These are phyloP conservation scores for Prinia subflava DNA, from an alignment of 2,113 vertebrate species.

Conservation along the genomic window DNA sequence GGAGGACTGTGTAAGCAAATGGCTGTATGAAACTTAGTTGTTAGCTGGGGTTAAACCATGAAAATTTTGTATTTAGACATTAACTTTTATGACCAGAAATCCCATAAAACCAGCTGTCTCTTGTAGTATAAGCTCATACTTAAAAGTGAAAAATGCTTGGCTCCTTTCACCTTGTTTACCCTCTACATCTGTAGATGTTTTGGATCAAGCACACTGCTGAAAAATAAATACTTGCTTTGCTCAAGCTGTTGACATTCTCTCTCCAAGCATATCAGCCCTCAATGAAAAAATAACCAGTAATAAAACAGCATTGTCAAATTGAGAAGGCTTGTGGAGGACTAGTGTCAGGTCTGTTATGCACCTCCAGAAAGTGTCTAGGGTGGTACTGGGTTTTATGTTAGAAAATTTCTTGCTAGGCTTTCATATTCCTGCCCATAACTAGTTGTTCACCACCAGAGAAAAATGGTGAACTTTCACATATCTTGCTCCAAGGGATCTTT, in stretches of 20 bases:
- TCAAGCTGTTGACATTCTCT: neutral
- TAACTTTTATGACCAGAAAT: conserved; percentile 26
- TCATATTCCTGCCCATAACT: neutral
- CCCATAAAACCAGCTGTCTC: neutral
- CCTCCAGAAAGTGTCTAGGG: neutral
- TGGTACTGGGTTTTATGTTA: neutral
- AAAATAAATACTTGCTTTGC: neutral
- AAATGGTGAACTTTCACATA: neutral
- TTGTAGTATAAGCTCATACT: neutral
- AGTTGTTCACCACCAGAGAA: neutral
- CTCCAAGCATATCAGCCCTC: neutral
- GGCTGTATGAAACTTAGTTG: neutral
- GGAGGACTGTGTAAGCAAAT: neutral
- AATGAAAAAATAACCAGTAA: neutral
- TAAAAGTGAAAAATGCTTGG: neutral
- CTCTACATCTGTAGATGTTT: neutral
- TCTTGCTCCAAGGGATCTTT: neutral
- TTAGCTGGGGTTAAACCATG: neutral
- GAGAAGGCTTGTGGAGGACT: neutral
- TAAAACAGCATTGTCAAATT: neutral
- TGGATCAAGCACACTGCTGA: neutral
- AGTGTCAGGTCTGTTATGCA: neutral
- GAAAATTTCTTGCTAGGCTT: neutral
- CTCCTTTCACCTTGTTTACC: neutral
- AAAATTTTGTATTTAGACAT: neutral